These are phyloP conservation scores for Clytia hemisphaerica DNA, from an alignment of 30 jellyfish, hydroid and myxozoan species.

Conservation along the genomic window DNA sequence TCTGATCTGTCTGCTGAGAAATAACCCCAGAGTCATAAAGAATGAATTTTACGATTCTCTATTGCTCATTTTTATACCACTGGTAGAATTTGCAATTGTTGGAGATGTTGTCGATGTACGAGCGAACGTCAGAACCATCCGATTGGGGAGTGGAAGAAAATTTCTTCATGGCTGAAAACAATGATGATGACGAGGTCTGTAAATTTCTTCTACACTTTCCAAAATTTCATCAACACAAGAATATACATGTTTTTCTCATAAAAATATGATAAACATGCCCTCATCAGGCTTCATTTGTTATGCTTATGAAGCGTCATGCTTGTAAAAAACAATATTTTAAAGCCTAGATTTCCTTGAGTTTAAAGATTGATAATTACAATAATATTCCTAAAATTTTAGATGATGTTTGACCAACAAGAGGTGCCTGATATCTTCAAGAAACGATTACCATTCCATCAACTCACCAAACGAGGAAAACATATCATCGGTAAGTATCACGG, in stretches of 20 bases:
- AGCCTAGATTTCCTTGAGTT: background rate
- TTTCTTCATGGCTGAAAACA: slow-evolving; percentile 16
- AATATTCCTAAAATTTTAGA: slow-evolving; percentile 23
- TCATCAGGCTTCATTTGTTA: too few species aligned
- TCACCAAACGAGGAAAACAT: slow-evolving; percentile 19
- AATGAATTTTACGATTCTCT: too few species aligned
- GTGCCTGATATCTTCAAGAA: slow-evolving; percentile 53
- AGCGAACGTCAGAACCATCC: slow-evolving; percentile 18
- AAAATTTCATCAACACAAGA: background rate
- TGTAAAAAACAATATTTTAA: too few species aligned
- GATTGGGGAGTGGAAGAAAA: slow-evolving; percentile 17
- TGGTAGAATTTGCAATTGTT: slow-evolving; percentile 20
- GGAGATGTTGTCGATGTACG: slow-evolving; percentile 21
- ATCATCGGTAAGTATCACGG: too few species aligned
- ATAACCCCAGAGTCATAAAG: too few species aligned
- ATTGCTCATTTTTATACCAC: too few species aligned
- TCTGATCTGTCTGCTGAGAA: too few species aligned
- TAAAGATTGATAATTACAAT: background rate
- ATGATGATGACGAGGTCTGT: slow-evolving; percentile 20
- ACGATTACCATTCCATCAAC: slow-evolving; percentile 84
- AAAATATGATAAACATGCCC: too few species aligned
- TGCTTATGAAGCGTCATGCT: too few species aligned
- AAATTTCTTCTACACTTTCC: background rate
- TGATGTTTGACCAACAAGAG: slow-evolving; percentile 46
- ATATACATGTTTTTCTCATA: too few species aligned